Base-by-base conservation (phyloP, 2,113 vertebrate species). In the Tichodroma muraria region DNA sequence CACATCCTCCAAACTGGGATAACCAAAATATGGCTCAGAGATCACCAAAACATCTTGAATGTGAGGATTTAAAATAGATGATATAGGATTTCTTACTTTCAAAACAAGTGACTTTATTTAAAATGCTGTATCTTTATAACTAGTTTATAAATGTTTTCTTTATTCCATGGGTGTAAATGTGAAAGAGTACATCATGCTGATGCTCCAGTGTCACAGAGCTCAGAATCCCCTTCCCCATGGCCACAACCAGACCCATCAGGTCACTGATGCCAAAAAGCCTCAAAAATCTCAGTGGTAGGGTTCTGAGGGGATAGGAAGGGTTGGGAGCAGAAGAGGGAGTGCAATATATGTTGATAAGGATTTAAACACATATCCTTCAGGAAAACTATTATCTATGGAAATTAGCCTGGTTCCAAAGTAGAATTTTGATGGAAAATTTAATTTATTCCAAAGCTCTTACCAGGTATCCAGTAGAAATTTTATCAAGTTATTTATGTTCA, bases 111-210 rank as follows among this genome's bases (percentile, higher is more conserved):
- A 12, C 10, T 49, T 73, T 35, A 27, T 81, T 81, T 70, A 4
- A 66, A 93, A 84, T 61, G 16, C 5, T 66, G 11, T 5, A 9
- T 31, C 21, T 57, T 93, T 52, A 44, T 52, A 3, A 54, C 18
- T 54, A 54, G 19, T 69, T 65, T 40, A 28, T 35, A 61, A 31
- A 19, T 33, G 49, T 77, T 76, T 76, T 19, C 27, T 92, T 57
- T 75, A 50, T 87, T 73, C 8, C 7, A 6, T 18, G n/a, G 5
- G 8, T 70, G 37, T 57, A 60, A 60, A 75, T 12, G 8, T 45
- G 12, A 77, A 85, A 66, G 11, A 64, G 3, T 14, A 21, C 7
- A 44, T 65, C 7, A 11, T 0, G 0, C 56, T 37, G 37, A 10
- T 40, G 53, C 7, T 52, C 6, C 40, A 50, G n/a, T n/a, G 18